Percentiles rank a stretch among this genome's conserved stretches.
phyloP scores from a whole-genome alignment of 35 echinoderm and acorn worm species.

The Ophioderma brevispina region DNA sequence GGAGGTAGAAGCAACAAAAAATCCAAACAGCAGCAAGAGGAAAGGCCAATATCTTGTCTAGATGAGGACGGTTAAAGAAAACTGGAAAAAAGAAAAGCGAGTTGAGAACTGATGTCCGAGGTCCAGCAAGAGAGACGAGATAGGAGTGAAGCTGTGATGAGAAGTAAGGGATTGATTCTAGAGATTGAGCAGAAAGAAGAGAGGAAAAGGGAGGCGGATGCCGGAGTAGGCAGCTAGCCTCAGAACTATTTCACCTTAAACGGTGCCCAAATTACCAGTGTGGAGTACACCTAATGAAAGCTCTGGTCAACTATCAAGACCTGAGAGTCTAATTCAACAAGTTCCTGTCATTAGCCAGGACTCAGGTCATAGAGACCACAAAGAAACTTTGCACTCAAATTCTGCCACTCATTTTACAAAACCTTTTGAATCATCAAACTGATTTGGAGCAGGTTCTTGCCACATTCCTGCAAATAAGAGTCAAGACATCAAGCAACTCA shows the following conservation, averaged over 20 bases:
- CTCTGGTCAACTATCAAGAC: background rate
- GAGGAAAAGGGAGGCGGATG: background rate
- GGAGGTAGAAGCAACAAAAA: background rate
- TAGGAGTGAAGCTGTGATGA: background rate
- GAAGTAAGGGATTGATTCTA: background rate
- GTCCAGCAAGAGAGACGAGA: background rate
- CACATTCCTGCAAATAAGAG: background rate
- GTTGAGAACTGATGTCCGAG: background rate
- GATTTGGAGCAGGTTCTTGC: conserved; percentile 5
- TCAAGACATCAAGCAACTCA: background rate
- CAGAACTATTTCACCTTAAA: conserved; percentile 16
- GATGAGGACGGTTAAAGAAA: background rate
- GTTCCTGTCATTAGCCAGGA: background rate
- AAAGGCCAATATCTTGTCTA: background rate
- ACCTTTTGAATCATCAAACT: background rate
- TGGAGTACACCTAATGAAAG: background rate
- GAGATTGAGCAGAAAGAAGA: background rate
- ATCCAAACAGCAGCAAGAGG: too few species aligned
- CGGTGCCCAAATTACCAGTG: background rate
- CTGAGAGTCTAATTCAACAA: background rate
- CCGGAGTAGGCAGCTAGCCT: conserved; percentile 6
- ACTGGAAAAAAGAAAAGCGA: background rate
- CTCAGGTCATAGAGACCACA: background rate
- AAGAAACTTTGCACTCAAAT: conserved; percentile 4
- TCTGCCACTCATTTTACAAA: background rate